Evolutionary conservation across 2,113 vertebrate genomes (phyloP), one percentile per base, ranked within the genome.

Genomic region (Myodes glareolus): DNA sequence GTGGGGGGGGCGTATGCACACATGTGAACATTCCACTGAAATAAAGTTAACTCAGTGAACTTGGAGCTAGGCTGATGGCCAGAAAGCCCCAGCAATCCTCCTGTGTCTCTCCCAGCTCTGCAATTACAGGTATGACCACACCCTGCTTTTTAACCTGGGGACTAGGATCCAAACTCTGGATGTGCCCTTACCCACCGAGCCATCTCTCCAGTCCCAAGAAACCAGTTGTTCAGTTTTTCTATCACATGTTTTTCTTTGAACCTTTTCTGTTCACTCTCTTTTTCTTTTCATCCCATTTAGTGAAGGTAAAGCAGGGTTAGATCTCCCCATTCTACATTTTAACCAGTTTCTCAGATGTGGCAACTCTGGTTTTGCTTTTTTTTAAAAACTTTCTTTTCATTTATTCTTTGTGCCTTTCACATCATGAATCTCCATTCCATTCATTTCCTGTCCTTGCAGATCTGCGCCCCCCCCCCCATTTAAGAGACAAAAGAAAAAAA

Each of bases 221-320:
- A 91, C 31, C 76, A 14, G 23, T 73, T 96, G 82, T 45, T 52
- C 61, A 92, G 12, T n/a, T 84, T 75, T 90, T 90, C 27, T 80
- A 63, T 94, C 47, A 55, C 13, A 8, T 95, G 47, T 29, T 93
- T 96, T 84, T 93, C n/a, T 50, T 77, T 39, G 67, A 67, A 19
- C 55, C 12, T 19, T 80, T 39, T 52, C 10, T 73, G 9, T 94
- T 96, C 23, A 86, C 86, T 63, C 19, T n/a, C 36, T 47, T 92
- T 81, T 85, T 55, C 77, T 50, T 65, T 29, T 85, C 36, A 67
- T 75, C 39, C 45, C 86, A 23, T 82, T 90, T 31, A 65, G 68
- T 58, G 67, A 67, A 33, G 36, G 67, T n/a, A 33, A 81, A 76
- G 75, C 31, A 84, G 25, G 67, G 58, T 85, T 33, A 42, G 19